A percentile compares a stretch with the other conserved stretches of the same genome.
These are phyloP conservation scores for Nesidiocoris tenuis DNA, from an alignment of 2,888 invertebrate species.

Conservation along the genomic window DNA sequence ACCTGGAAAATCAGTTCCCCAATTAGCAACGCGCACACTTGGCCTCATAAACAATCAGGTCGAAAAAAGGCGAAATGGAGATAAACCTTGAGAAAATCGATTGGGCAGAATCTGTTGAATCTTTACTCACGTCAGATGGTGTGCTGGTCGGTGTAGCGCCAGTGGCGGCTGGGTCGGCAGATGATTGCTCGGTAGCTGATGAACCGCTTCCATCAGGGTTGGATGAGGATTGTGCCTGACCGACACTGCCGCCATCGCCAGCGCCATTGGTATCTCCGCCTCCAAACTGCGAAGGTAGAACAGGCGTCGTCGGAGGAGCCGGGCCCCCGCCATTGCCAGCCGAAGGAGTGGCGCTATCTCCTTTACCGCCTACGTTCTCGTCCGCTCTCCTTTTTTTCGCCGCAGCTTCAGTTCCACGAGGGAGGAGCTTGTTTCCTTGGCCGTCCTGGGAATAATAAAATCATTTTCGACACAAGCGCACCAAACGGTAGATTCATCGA, in stretches of 20 bases:
- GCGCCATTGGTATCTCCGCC: conserved; percentile 15
- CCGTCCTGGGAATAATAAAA: no score
- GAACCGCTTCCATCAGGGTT: not conserved
- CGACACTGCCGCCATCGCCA: conserved; percentile 8
- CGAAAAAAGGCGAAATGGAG: no score
- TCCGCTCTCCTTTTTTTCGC: conserved; percentile 43
- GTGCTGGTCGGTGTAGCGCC: conserved; percentile 7
- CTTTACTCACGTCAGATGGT: conserved; percentile 19
- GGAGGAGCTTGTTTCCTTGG: conserved; percentile 27
- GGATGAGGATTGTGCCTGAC: not conserved
- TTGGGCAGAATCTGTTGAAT: not conserved
- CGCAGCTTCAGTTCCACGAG: conserved; percentile 44
- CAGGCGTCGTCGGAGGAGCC: not conserved
- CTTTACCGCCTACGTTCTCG: conserved; percentile 44
- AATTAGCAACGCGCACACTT: no score
- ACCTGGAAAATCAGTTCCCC: no score
- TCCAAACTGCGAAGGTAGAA: not conserved
- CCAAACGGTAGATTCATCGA: not conserved
- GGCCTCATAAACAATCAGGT: no score
- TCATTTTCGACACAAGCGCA: no score
- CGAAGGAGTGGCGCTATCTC: conserved; percentile 15
- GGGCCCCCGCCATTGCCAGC: conserved; percentile 21
- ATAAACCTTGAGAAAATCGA: no score
- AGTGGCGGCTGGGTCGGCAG: conserved; percentile 6
- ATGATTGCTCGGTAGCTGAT: not conserved